Conservation (phyloP, 2,113 vertebrate species). For the Rhizomys pruinosus region DNA sequence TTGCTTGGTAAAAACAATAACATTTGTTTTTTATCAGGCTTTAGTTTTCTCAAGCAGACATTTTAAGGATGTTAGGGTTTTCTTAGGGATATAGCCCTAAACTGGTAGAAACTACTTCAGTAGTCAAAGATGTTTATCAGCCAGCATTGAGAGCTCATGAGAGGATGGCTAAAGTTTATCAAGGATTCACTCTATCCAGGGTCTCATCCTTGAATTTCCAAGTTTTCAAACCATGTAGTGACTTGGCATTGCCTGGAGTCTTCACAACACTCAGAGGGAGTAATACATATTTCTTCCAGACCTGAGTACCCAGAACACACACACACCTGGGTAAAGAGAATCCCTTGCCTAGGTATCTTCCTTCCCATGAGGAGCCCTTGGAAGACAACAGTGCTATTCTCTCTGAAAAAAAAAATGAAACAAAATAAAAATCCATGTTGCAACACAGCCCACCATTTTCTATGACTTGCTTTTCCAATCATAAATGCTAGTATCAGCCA, state of each 20-base stretch:
- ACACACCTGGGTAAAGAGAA: neutral
- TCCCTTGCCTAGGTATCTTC: neutral
- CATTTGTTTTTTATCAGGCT: neutral
- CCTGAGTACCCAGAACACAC: fast-evolving
- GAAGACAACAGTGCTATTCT: too few relatives aligned
- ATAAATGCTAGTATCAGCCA: neutral
- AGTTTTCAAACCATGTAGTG: neutral
- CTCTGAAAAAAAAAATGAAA: too few relatives aligned
- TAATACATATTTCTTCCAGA: neutral
- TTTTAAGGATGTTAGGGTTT: neutral
- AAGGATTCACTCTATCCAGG: neutral
- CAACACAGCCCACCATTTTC: too few relatives aligned
- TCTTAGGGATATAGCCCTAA: neutral
- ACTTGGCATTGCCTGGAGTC: neutral
- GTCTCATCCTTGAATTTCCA: neutral
- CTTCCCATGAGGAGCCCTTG: neutral
- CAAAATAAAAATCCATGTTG: too few relatives aligned
- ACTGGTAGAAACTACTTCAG: neutral
- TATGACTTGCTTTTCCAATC: too few relatives aligned
- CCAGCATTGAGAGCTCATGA: too few relatives aligned
- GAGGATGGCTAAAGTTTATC: too few relatives aligned
- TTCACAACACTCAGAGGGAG: neutral
- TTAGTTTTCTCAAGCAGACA: neutral
- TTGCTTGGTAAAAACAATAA: neutral
- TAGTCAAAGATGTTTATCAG: neutral